A percentile compares a stretch with the other conserved stretches of the same genome.
Conservation (phyloP, 2,888 invertebrate genomes). For the Mesorhabditis spiculigera region DNA sequence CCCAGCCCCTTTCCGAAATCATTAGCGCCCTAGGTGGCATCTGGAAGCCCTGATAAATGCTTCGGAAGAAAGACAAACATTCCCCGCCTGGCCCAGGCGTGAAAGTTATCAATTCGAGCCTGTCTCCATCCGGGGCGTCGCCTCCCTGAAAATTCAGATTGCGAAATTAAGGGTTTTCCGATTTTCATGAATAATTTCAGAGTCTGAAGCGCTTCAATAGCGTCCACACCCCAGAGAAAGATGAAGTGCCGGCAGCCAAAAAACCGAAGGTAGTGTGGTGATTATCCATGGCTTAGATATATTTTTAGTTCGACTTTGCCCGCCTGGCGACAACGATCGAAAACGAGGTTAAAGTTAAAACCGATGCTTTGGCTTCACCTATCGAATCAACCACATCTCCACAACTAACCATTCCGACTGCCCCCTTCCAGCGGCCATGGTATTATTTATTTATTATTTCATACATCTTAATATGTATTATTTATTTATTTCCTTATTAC, state of each 20-base stretch:
- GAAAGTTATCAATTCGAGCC: too few relatives aligned
- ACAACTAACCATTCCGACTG: neutral
- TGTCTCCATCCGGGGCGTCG: too few relatives aligned
- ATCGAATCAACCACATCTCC: neutral
- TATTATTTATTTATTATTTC: neutral
- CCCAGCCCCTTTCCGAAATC: too few relatives aligned
- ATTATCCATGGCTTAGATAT: neutral
- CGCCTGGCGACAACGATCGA: slow-evolving; percentile 40
- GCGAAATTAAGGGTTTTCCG: too few relatives aligned
- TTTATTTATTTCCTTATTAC: neutral
- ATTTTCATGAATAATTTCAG: too few relatives aligned
- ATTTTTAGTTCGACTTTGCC: slow-evolving; percentile 35
- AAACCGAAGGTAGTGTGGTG: neutral
- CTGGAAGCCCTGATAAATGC: too few relatives aligned
- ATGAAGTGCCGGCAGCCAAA: neutral
- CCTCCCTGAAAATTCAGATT: too few relatives aligned
- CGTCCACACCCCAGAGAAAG: neutral
- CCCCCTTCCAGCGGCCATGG: slow-evolving; percentile 11
- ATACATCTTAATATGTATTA: neutral
- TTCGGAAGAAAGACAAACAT: too few relatives aligned
- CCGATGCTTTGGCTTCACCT: neutral
- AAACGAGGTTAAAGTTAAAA: slow-evolving; percentile 26
- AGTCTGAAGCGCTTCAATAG: too few relatives aligned
- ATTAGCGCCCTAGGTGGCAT: too few relatives aligned
- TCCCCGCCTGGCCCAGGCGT: too few relatives aligned